Percentiles rank a stretch among this genome's conserved stretches.
Conservation (phyloP, 2,888 invertebrate species). For the Cantharis lateralis region DNA sequence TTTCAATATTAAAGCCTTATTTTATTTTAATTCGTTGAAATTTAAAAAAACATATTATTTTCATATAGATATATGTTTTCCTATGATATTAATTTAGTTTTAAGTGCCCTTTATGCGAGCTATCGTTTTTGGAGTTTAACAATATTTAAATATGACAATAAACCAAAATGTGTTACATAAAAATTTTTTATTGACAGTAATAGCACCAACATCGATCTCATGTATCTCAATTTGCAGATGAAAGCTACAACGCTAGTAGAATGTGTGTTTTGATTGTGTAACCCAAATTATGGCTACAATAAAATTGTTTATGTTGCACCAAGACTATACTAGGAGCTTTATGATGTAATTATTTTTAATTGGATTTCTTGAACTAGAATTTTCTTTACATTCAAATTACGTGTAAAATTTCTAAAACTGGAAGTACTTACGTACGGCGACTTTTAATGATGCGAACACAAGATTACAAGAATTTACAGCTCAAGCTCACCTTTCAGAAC, state of each 20-base stretch:
- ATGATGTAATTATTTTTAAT: constrained; percentile 3
- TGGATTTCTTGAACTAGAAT: not conserved
- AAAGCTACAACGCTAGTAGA: not conserved
- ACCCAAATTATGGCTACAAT: constrained; percentile 1
- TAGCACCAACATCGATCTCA: not conserved
- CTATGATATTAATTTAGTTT: not conserved
- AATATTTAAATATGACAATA: not conserved
- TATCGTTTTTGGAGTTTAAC: not conserved
- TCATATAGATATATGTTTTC: not conserved
- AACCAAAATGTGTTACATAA: not conserved
- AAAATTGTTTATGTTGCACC: constrained; percentile 1
- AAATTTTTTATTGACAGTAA: not conserved
- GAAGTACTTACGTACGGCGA: not conserved
- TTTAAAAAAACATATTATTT: not conserved
- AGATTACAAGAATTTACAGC: not conserved
- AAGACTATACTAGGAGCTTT: not conserved
- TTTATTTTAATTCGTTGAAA: not conserved
- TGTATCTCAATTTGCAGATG: not conserved
- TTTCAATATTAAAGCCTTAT: not conserved
- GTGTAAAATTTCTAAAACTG: not conserved
- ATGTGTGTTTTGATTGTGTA: constrained; percentile 2
- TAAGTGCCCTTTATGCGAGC: not conserved
- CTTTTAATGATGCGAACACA: not conserved
- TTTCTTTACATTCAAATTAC: not conserved
- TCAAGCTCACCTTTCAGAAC: not conserved